Conservation (phyloP, 2,888 invertebrate genomes). For the Acrobeloides nanus region DNA sequence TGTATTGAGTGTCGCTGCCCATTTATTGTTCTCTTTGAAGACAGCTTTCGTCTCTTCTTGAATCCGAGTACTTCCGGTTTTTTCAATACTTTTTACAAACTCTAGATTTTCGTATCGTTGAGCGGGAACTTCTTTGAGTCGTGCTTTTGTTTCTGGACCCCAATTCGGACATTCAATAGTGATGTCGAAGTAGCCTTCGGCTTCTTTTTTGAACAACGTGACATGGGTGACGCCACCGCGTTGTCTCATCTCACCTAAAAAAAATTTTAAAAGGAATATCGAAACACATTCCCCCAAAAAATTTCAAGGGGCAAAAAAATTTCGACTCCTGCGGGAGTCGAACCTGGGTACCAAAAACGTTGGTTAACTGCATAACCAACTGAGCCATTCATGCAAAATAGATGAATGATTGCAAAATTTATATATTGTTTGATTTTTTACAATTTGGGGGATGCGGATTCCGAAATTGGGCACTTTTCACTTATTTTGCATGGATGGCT, state of each 20-base stretch:
- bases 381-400: too few relatives aligned
- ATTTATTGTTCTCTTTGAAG: conserved; percentile 1
- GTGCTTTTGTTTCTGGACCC: not conserved
- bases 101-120: conserved; percentile 23
- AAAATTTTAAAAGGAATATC: conserved; percentile 2
- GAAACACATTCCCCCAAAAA: too few relatives aligned
- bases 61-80: conserved; percentile 1
- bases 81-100: conserved; percentile 24
- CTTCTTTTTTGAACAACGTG: conserved; percentile 42
- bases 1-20: conserved; percentile 8
- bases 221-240: conserved; percentile 31
- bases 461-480: too few relatives aligned
- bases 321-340: too few relatives aligned
- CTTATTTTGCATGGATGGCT: too few relatives aligned
- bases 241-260: conserved; percentile 5
- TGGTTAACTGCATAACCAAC: too few relatives aligned
- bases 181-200: conserved; percentile 41
- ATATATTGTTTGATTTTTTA: too few relatives aligned
- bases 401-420: too few relatives aligned
- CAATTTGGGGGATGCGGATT: too few relatives aligned
- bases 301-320: too few relatives aligned
- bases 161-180: conserved; percentile 40
- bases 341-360: too few relatives aligned
- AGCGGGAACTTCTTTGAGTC: conserved; percentile 16
- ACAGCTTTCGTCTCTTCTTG: conserved; percentile 8